phyloP scores from a whole-genome alignment of 2,888 invertebrate genomes.

The Caenorhabditis angaria region DNA sequence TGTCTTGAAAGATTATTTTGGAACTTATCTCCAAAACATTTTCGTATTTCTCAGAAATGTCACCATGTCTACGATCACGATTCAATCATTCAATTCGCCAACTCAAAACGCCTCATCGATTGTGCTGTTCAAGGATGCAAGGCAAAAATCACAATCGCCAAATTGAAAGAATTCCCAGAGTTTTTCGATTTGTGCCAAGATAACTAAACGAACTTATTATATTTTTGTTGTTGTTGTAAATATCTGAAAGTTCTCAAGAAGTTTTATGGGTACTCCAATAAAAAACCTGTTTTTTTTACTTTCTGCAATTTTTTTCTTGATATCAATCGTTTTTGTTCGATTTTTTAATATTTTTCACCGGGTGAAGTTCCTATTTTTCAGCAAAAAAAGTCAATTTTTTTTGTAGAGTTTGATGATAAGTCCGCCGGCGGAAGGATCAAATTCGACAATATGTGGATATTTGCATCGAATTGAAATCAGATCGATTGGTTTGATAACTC shows the following conservation, averaged over 20 bases:
- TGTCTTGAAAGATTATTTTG: slow-evolving; percentile 10
- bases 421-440: slow-evolving; percentile 34
- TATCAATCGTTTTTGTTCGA: background rate
- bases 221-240: background rate
- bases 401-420: slow-evolving; percentile 27
- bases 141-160: slow-evolving; percentile 12
- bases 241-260: background rate
- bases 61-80: slow-evolving; percentile 34
- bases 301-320: background rate
- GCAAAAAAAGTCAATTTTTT: too few relatives aligned
- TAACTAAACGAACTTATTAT: background rate
- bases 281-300: slow-evolving; percentile 2
- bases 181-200: slow-evolving; percentile 16
- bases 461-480: slow-evolving; percentile 47
- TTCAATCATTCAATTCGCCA: slow-evolving; percentile 26
- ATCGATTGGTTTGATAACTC: slow-evolving; percentile 53
- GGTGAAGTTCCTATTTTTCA: too few relatives aligned
- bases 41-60: slow-evolving; percentile 16
- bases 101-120: slow-evolving; percentile 12
- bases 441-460: slow-evolving; percentile 38
- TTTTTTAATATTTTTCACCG: background rate
- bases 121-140: slow-evolving; percentile 39
- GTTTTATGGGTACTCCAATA: background rate
- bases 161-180: slow-evolving; percentile 25
- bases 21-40: background rate